A percentile compares a stretch with the other conserved stretches of the same genome.
These are phyloP conservation scores for Nipponacmea schrenckii DNA, from an alignment of 2,888 invertebrate genomes.

Conservation along the genomic window DNA sequence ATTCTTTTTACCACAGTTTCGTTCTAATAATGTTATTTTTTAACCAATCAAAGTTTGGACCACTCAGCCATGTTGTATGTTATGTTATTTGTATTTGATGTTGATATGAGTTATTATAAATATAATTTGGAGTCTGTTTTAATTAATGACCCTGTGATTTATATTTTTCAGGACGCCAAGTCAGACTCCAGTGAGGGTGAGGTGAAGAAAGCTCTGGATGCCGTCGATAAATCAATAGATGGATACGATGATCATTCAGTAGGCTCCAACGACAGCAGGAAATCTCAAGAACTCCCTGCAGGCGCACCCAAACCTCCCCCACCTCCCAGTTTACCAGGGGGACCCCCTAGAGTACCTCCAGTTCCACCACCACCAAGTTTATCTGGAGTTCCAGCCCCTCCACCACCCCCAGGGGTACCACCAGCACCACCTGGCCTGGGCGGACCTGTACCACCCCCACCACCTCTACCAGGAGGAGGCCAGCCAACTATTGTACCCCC, in stretches of 20 bases:
- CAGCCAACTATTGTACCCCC: constrained; percentile 35
- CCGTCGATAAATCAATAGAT: constrained; percentile 33
- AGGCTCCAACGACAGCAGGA: neutral
- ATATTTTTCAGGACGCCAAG: constrained; percentile 27
- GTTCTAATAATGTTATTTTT: no score
- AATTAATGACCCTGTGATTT: neutral
- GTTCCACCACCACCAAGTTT: constrained; percentile 32
- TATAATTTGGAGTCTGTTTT: neutral
- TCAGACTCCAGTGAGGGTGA: constrained; percentile 25
- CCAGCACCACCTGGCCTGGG: constrained; percentile 29
- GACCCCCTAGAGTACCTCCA: constrained; percentile 24
- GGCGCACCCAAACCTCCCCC: constrained; percentile 34
- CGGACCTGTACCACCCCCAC: neutral
- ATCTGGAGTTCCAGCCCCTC: constrained; percentile 28
- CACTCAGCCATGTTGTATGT: no score
- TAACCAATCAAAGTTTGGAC: no score
- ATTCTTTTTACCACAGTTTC: no score
- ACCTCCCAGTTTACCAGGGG: constrained; percentile 32
- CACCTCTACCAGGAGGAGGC: constrained; percentile 14
- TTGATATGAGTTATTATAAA: neutral
- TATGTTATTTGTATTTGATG: neutral
- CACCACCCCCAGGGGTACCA: constrained; percentile 26
- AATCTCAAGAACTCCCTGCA: constrained; percentile 5
- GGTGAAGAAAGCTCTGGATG: constrained; percentile 25
- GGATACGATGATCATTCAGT: constrained; percentile 25